These are phyloP conservation scores for Allolobophora icterica DNA, from an alignment of 2,888 invertebrate species.

Conservation along the genomic window DNA sequence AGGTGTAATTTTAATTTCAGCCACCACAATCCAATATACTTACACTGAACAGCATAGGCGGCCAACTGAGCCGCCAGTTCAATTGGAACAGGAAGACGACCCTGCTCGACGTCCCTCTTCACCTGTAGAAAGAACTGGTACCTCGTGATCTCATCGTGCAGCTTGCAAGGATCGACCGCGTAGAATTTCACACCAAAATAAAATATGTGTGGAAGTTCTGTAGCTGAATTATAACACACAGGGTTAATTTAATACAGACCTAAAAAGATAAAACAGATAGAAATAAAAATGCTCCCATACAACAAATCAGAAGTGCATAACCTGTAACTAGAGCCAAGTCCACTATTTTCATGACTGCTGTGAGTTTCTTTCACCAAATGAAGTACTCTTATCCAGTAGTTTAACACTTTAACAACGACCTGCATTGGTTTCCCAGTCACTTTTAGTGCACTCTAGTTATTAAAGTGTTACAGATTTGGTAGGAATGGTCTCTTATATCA, in stretches of 20 bases:
- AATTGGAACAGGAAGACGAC: constrained; percentile 83
- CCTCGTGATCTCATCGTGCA: constrained; percentile 93
- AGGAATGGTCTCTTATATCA: not conserved
- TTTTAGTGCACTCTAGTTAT: no score
- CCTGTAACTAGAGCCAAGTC: not conserved
- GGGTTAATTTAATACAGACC: constrained; percentile 61
- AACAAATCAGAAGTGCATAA: not conserved
- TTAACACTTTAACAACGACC: not conserved
- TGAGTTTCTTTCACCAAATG: not conserved
- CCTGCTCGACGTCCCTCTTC: constrained; percentile 93
- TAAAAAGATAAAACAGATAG: not conserved
- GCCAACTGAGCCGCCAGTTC: constrained; percentile 90
- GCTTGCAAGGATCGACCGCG: constrained; percentile 93
- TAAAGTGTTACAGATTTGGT: not conserved
- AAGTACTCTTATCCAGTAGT: not conserved
- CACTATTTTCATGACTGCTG: not conserved
- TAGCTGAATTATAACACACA: constrained; percentile 41
- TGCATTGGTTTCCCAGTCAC: no score
- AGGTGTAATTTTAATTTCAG: not conserved
- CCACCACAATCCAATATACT: constrained; percentile 68
- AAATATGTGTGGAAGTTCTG: constrained; percentile 76
- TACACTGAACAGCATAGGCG: constrained; percentile 91
- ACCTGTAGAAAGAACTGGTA: constrained; percentile 96
- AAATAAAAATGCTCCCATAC: not conserved
- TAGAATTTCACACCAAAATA: constrained; percentile 98